Conservation (phyloP, 2,113 vertebrate genomes). For the Mastomys natalensis region DNA sequence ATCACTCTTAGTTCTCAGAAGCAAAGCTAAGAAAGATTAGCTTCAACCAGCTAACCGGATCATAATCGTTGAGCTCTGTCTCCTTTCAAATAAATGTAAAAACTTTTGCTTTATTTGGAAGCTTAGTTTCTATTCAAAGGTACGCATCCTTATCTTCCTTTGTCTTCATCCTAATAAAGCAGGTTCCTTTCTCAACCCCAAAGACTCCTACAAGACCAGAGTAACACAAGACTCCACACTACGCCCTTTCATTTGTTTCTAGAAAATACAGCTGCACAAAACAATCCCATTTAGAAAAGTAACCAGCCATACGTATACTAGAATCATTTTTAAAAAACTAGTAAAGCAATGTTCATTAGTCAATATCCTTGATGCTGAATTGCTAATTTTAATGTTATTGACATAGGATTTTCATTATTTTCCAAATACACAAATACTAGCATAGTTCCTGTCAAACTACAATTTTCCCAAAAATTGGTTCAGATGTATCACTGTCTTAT, state of each 20-base stretch:
- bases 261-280: slow-evolving; percentile 38
- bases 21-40: slow-evolving; percentile 80
- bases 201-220: slow-evolving; percentile 54
- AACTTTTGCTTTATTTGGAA: slow-evolving; percentile 71
- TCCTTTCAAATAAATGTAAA: slow-evolving; percentile 68
- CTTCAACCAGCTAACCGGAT: slow-evolving; percentile 85
- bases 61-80: slow-evolving; percentile 69
- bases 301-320: slow-evolving; percentile 25
- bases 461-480: slow-evolving; percentile 38
- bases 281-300: slow-evolving; percentile 12
- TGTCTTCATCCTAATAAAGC: slow-evolving; percentile 62
- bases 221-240: slow-evolving; percentile 59
- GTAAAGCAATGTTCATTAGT: not conserved
- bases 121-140: slow-evolving; percentile 74
- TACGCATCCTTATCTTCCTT: slow-evolving; percentile 68
- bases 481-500: not conserved
- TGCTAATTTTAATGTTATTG: not conserved
- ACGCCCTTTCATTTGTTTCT: not conserved
- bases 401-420: slow-evolving; percentile 1
- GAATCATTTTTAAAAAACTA: not conserved
- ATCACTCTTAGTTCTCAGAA: slow-evolving; percentile 79
- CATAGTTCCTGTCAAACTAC: slow-evolving; percentile 1
- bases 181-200: slow-evolving; percentile 68
- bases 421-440: slow-evolving; percentile 28
- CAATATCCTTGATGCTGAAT: not conserved